Percentiles rank a stretch among this genome's conserved stretches.
phyloP scores from a whole-genome alignment of 1,140 invertebrate species.

The Ceratina australensis region DNA sequence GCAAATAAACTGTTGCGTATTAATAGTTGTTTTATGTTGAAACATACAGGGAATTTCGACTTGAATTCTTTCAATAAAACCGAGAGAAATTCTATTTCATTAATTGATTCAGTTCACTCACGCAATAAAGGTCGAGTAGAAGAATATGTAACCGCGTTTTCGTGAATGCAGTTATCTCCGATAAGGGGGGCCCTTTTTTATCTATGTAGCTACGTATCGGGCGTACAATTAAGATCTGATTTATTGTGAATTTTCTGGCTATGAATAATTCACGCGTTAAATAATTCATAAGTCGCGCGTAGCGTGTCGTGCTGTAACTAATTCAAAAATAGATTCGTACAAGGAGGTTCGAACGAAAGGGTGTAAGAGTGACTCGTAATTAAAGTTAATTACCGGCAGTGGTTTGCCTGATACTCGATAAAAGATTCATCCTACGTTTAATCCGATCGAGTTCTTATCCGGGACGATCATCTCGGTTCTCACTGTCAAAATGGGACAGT shows the following conservation, averaged over 20 bases:
- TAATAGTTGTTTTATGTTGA: too few species aligned
- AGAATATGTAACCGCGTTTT: neutral
- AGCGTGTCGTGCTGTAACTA: conserved; percentile 52
- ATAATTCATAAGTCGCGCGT: conserved; percentile 63
- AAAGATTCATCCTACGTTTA: neutral
- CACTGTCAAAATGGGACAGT: neutral
- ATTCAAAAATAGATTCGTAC: conserved; percentile 56
- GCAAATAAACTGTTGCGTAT: too few species aligned
- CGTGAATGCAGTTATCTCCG: neutral
- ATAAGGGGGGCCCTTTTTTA: conserved; percentile 19
- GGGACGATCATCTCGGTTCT: neutral
- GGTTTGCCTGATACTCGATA: neutral
- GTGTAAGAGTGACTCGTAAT: conserved; percentile 45
- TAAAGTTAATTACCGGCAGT: conserved; percentile 54
- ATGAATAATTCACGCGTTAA: conserved; percentile 59
- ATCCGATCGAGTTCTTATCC: neutral
- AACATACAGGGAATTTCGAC: too few species aligned
- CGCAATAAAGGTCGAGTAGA: neutral
- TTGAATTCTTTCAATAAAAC: too few species aligned
- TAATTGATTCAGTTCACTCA: too few species aligned
- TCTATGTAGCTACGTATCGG: conserved; percentile 49
- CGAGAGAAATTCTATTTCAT: too few species aligned
- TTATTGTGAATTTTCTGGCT: conserved; percentile 44
- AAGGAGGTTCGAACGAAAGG: neutral
- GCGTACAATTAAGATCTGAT: conserved; percentile 49